Evolutionary conservation across 2,113 vertebrate genomes (phyloP).

Genomic region (Dasyurus viverrinus): DNA sequence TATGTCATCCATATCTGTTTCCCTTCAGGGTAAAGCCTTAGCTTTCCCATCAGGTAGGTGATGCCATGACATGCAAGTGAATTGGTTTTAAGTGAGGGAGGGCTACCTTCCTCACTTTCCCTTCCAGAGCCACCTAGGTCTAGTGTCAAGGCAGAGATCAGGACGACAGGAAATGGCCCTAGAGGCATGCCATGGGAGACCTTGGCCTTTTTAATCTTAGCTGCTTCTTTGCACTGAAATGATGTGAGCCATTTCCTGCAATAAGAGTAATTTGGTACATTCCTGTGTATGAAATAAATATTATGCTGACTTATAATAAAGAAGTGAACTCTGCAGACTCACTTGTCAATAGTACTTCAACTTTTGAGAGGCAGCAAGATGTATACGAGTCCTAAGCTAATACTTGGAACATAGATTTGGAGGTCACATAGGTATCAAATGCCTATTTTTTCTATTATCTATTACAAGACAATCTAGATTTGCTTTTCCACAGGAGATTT

Average conservation of each 20-base stretch:
- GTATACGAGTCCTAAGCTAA: not conserved
- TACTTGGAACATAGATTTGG: not conserved
- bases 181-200: too few species aligned
- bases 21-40: slow-evolving; percentile 42
- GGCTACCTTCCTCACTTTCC: too few species aligned
- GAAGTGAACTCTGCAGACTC: not conserved
- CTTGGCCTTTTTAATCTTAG: too few species aligned
- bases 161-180: too few species aligned
- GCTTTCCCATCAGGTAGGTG: not conserved
- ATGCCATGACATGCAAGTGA: too few species aligned
- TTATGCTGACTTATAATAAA: not conserved
- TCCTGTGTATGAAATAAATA: not conserved
- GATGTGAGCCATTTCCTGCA: not conserved
- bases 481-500: not conserved
- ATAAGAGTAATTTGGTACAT: not conserved
- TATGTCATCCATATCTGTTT: slow-evolving; percentile 54
- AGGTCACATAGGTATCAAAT: not conserved
- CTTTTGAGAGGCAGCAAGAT: not conserved
- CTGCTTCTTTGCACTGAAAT: not conserved
- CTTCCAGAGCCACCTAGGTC: too few species aligned
- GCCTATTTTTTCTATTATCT: not conserved
- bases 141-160: too few species aligned
- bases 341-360: not conserved
- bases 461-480: not conserved
- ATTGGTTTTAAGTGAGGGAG: too few species aligned